Conservation (phyloP, 1,140 invertebrate species). For the Dysdera silvatica region DNA sequence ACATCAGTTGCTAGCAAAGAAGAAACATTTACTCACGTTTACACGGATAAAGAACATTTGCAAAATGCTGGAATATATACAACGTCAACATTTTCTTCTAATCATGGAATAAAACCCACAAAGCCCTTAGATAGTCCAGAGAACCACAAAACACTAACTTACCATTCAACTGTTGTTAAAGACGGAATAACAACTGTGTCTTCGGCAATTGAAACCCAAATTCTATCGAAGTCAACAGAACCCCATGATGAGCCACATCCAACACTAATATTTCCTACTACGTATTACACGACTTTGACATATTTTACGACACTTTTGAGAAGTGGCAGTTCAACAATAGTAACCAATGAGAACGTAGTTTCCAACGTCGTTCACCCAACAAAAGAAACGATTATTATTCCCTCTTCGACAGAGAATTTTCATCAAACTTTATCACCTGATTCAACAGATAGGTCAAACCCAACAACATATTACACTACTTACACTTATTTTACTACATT, state of each 20-base stretch:
- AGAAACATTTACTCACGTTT: slow-evolving; percentile 22
- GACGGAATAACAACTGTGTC: slow-evolving; percentile 58
- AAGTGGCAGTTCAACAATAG: slow-evolving; percentile 64
- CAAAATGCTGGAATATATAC: slow-evolving; percentile 17
- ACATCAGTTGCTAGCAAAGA: slow-evolving; percentile 52
- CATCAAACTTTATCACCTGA: not conserved
- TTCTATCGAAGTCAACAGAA: slow-evolving; percentile 50
- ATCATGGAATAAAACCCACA: slow-evolving; percentile 1
- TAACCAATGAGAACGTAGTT: slow-evolving; percentile 67
- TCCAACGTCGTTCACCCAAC: slow-evolving; percentile 12
- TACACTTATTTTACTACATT: slow-evolving; percentile 86
- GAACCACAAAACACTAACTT: slow-evolving; percentile 15
- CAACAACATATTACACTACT: slow-evolving; percentile 57
- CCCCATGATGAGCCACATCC: not conserved
- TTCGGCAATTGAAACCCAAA: slow-evolving; percentile 76
- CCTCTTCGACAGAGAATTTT: not conserved
- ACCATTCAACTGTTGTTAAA: slow-evolving; percentile 74
- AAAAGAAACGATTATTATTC: not conserved
- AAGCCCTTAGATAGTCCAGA: not conserved
- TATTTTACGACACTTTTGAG: slow-evolving; percentile 76
- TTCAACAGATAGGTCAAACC: not conserved
- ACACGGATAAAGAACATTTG: slow-evolving; percentile 15
- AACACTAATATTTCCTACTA: slow-evolving; percentile 42
- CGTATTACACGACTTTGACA: slow-evolving; percentile 65
- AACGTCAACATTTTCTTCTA: slow-evolving; percentile 3